Conservation (phyloP, 2,888 invertebrate genomes). For the Sepioteuthis lessoniana region DNA sequence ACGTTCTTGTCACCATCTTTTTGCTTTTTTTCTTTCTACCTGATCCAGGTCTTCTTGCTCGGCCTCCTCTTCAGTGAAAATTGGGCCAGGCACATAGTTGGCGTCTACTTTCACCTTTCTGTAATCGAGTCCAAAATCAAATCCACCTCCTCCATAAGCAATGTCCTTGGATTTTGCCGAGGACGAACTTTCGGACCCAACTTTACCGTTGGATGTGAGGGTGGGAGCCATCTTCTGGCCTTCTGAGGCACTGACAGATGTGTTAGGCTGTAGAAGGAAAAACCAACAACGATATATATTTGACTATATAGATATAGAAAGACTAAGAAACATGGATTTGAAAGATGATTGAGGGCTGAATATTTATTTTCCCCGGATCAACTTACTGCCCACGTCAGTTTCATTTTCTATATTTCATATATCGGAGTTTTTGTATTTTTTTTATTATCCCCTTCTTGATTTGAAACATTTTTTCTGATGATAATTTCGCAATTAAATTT, state of each 20-base stretch:
- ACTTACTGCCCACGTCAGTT: background rate
- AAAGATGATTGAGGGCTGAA: background rate
- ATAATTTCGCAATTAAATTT: background rate
- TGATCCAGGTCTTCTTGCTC: conserved; percentile 35
- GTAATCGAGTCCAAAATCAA: conserved; percentile 63
- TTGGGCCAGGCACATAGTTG: conserved; percentile 40
- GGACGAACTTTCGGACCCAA: background rate
- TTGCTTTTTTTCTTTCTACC: conserved; percentile 37
- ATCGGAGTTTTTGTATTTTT: no score
- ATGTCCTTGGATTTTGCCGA: conserved; percentile 51
- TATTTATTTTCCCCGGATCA: background rate
- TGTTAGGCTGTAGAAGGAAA: background rate
- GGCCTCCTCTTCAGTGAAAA: conserved; percentile 36
- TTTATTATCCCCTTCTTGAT: background rate
- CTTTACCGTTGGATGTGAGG: conserved; percentile 6
- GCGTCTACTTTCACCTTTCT: conserved; percentile 34
- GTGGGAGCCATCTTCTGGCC: conserved; percentile 52
- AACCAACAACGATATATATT: conserved; percentile 23
- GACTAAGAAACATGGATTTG: background rate
- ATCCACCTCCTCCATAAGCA: conserved; percentile 66
- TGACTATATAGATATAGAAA: background rate
- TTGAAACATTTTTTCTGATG: background rate
- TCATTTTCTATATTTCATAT: background rate
- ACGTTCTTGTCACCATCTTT: background rate
- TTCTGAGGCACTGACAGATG: background rate